phyloP scores from a whole-genome alignment of 2,113 vertebrate genomes.

The Catagonus wagneri region DNA sequence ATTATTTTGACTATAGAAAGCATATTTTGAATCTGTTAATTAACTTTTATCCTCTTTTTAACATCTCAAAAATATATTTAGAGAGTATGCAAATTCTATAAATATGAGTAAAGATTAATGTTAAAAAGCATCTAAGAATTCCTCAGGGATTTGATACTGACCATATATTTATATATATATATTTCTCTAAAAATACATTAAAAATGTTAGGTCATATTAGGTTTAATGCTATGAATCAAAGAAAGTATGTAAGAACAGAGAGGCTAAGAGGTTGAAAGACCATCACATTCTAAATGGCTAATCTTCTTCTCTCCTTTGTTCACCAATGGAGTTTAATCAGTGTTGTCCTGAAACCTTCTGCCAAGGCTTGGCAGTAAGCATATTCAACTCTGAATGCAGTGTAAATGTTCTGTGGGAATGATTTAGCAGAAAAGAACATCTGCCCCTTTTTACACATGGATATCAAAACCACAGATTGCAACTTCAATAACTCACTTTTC shows the following conservation, averaged over 20 bases:
- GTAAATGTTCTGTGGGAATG: constrained; percentile 35
- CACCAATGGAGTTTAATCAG: constrained; percentile 17
- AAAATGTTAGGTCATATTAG: not conserved
- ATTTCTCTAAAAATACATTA: not conserved
- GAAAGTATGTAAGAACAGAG: not conserved
- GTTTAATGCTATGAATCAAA: not conserved
- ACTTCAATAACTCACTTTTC: constrained; percentile 21
- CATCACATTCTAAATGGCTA: not conserved
- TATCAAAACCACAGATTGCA: constrained; percentile 52
- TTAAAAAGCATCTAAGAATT: not conserved
- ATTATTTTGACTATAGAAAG: not conserved
- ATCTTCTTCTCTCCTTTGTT: constrained; percentile 48
- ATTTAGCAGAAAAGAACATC: constrained; percentile 61
- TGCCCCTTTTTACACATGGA: not conserved
- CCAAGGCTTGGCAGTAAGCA: not conserved
- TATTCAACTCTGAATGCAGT: not conserved
- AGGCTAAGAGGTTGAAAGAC: not conserved
- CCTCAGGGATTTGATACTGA: not conserved
- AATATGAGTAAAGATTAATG: not conserved
- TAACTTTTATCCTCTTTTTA: not conserved
- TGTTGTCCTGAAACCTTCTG: constrained; percentile 44
- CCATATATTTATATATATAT: not conserved
- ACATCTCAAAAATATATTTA: not conserved
- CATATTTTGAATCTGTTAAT: not conserved
- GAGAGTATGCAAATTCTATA: not conserved